These are phyloP conservation scores for Acanthoscelides obtectus DNA, from an alignment of 2,888 invertebrate genomes.

Conservation along the genomic window DNA sequence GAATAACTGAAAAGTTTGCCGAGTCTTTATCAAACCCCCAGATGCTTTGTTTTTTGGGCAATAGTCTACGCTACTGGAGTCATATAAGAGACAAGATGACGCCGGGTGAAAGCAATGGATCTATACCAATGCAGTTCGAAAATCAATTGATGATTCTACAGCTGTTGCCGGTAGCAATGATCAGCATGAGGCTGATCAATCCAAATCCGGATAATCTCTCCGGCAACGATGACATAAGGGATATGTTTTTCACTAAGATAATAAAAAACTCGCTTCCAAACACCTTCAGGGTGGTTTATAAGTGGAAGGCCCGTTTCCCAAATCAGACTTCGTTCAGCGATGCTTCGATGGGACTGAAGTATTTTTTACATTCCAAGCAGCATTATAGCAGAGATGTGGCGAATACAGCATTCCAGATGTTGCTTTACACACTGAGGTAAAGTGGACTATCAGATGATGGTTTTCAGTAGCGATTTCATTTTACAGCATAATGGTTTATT, in stretches of 20 bases:
- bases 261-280: slow-evolving; percentile 60
- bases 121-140: slow-evolving; percentile 42
- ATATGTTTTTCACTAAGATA: slow-evolving; percentile 57
- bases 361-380: slow-evolving; percentile 55
- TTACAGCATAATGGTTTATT: too few species aligned
- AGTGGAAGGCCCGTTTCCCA: slow-evolving; percentile 42
- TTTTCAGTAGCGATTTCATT: too few species aligned
- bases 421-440: slow-evolving; percentile 49
- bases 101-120: slow-evolving; percentile 15
- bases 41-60: slow-evolving; percentile 41
- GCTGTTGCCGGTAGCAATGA: slow-evolving; percentile 56
- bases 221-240: slow-evolving; percentile 51
- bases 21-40: slow-evolving; percentile 40
- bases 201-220: slow-evolving; percentile 22
- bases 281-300: slow-evolving; percentile 49
- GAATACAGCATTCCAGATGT: slow-evolving; percentile 58
- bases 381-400: slow-evolving; percentile 58
- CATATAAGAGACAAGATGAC: slow-evolving; percentile 30
- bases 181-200: slow-evolving; percentile 11
- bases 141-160: slow-evolving; percentile 60
- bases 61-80: slow-evolving; percentile 40
- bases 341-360: slow-evolving; percentile 54
- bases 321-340: slow-evolving; percentile 45
- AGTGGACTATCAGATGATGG: too few species aligned
- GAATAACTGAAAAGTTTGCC: neutral